Evolutionary conservation across 1,140 invertebrate genomes (phyloP).

Genomic region (Cydia fagiglandana): DNA sequence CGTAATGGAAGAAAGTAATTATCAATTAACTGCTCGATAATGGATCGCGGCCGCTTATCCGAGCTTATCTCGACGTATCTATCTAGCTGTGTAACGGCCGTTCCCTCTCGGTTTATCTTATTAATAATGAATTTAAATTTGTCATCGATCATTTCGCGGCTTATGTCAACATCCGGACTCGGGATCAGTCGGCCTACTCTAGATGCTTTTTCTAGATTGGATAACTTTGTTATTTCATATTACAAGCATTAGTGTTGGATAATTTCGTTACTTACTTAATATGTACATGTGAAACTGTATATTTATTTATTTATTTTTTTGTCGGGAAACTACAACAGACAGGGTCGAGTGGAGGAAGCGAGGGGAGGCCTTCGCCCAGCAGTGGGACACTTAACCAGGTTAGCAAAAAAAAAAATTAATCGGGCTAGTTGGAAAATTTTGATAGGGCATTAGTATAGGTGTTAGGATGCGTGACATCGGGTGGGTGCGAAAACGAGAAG

Average conservation of each 20-base stretch:
- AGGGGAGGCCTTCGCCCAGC: no score
- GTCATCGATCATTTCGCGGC: constrained; percentile 53
- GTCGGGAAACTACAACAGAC: no score
- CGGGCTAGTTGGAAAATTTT: neutral
- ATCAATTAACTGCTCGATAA: constrained; percentile 77
- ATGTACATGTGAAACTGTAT: neutral
- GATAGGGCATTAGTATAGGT: neutral
- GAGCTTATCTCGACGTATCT: constrained; percentile 62
- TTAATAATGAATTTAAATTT: constrained; percentile 60
- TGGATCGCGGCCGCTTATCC: constrained; percentile 73
- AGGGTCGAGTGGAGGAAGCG: no score
- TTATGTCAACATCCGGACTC: constrained; percentile 33
- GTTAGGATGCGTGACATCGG: neutral
- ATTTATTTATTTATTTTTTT: neutral
- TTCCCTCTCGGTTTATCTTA: constrained; percentile 56
- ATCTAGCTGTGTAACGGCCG: constrained; percentile 48
- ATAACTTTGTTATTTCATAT: neutral
- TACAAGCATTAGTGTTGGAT: neutral
- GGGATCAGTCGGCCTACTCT: neutral
- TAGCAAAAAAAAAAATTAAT: no score
- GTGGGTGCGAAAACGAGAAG: constrained; percentile 42
- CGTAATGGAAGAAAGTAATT: constrained; percentile 78
- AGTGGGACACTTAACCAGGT: no score
- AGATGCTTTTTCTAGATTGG: neutral
- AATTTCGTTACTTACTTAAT: neutral